Evolutionary conservation across 2,888 invertebrate genomes (phyloP), one percentile per base, ranked within the genome.

Genomic region (Ormyrus pomaceus): DNA sequence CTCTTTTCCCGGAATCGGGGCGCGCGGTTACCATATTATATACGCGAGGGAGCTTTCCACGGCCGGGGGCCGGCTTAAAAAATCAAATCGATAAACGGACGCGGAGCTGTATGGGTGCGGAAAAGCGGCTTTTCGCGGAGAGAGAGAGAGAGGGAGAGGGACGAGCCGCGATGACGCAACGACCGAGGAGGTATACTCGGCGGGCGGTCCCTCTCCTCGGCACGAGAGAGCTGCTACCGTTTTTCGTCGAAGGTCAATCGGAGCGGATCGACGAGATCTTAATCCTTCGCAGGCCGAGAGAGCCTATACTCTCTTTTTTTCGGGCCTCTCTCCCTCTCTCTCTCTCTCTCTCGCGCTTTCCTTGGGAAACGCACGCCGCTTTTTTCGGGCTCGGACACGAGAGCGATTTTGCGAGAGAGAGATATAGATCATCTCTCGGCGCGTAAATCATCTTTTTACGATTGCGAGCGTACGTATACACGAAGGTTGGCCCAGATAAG

Each of bases 101-200:
- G 19, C 19, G 1, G 19, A 1, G 19, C 19, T 19, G 19, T 19
- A 19, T 19, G 2, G 19, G 19, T 10, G 5, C 11, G 56, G 74
- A 74, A 74, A 74, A 74, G 64, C 65, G 65, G n/a, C 66, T 75
- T 75, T 66, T 50, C 9, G 10, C 46, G 2, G 50, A n/a, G 19
- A 19, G 19, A 19, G 19, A 19, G 19, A 19, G 19, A 19, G 19
- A 19, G 19, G 1, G 19, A 2, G 19, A 2, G 19, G 19, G 19
- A 2, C 19, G 19, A 19, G 1, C 19, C 19, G 48, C 6, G n/a
- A 58, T 66, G 66, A 75, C 66, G 59, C 50, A 75, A 75, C 68
- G 10, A 50, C 65, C 65, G 50, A 50, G 13, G 34, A 55, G 46
- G 19, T 19, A 19, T 56, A 19, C 69, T 6, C 69, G 13, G 56